phyloP scores from a whole-genome alignment of 37 sponge, comb jelly and placozoan genomes.

The Eunapius fragilis region DNA sequence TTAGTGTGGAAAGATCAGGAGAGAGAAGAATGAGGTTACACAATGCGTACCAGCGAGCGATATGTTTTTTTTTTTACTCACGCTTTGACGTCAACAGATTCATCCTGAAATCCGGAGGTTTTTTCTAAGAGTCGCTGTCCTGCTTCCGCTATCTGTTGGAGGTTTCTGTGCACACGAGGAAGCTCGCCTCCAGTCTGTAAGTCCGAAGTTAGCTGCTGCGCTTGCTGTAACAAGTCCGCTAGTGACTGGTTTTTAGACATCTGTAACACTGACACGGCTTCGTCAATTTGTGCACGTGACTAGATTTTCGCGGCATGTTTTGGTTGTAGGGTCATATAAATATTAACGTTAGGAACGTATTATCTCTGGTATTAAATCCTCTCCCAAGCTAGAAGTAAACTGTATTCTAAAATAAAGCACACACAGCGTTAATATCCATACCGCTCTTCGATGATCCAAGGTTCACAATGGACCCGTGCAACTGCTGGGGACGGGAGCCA shows the following conservation, averaged over 20 bases:
- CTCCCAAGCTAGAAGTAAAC: too few species aligned
- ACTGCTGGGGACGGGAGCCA: neutral
- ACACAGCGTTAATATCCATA: too few species aligned
- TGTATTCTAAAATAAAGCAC: too few species aligned
- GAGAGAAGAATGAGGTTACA: neutral
- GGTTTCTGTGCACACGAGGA: conserved; percentile 89
- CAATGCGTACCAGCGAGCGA: neutral
- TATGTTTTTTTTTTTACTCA: conserved; percentile 23
- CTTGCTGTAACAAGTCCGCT: conserved; percentile 85
- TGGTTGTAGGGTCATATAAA: too few species aligned
- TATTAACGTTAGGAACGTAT: too few species aligned
- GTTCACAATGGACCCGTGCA: neutral
- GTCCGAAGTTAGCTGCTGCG: conserved; percentile 88
- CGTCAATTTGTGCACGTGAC: neutral
- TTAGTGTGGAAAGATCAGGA: neutral
- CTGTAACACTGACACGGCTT: neutral
- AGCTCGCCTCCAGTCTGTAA: conserved; percentile 71
- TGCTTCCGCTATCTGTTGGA: conserved; percentile 95
- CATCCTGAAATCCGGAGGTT: conserved; percentile 66
- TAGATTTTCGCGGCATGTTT: neutral
- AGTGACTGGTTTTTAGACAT: conserved; percentile 29
- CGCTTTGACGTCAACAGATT: conserved; percentile 86
- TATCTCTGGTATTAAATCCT: too few species aligned
- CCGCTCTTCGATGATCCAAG: too few species aligned
- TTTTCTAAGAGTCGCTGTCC: conserved; percentile 87